Evolutionary conservation across 2,888 invertebrate species (phyloP).

Genomic region (Oscheius sp.): DNA sequence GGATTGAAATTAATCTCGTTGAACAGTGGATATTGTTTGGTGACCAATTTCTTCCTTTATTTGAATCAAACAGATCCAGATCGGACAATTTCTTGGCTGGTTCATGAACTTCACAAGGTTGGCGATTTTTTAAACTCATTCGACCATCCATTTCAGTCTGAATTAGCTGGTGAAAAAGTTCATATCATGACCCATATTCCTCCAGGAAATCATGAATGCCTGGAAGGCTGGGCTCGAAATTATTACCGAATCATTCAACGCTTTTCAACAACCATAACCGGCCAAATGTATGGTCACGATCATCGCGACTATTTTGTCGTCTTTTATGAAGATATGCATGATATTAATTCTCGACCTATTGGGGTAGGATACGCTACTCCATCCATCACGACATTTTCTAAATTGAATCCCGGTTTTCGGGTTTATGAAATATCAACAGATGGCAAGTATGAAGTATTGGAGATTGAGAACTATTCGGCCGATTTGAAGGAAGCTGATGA

Average conservation of each 20-base stretch:
- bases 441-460: constrained; percentile 70
- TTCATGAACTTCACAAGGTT: constrained; percentile 76
- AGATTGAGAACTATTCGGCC: constrained; percentile 80
- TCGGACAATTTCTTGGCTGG: constrained; percentile 84
- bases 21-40: constrained; percentile 72
- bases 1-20: constrained; percentile 65
- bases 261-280: constrained; percentile 81
- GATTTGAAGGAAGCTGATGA: constrained; percentile 82
- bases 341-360: constrained; percentile 73
- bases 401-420: constrained; percentile 66
- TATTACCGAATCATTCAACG: constrained; percentile 73
- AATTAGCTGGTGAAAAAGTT: constrained; percentile 79
- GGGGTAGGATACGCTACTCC: constrained; percentile 75
- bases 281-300: constrained; percentile 88
- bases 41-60: constrained; percentile 77
- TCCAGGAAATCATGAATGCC: constrained; percentile 79
- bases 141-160: constrained; percentile 74
- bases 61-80: constrained; percentile 86
- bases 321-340: constrained; percentile 77
- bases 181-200: constrained; percentile 87
- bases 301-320: constrained; percentile 88
- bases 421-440: constrained; percentile 56
- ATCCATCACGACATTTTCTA: constrained; percentile 64
- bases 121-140: background rate
- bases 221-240: constrained; percentile 86